Evolutionary conservation across 2,888 invertebrate species (phyloP).

Genomic region (Pyrrhia umbra): DNA sequence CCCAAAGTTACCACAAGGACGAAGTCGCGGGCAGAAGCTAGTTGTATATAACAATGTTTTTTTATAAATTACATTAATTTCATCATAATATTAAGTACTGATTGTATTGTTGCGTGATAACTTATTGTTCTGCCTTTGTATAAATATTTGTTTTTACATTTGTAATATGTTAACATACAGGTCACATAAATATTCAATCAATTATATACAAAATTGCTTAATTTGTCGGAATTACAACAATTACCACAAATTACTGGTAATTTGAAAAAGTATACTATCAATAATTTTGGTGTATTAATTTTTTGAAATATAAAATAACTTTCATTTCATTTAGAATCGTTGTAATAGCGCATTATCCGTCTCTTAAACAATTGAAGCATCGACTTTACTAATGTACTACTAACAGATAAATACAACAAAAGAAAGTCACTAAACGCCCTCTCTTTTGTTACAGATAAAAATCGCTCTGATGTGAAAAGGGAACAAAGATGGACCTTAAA

Average conservation of each 20-base stretch:
- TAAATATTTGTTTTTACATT: too few relatives aligned
- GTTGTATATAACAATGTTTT: too few relatives aligned
- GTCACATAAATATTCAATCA: neutral
- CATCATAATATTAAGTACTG: too few relatives aligned
- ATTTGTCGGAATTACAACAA: neutral
- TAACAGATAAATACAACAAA: constrained; percentile 70
- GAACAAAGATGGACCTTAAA: constrained; percentile 85
- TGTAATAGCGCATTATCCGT: constrained; percentile 65
- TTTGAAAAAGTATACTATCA: neutral
- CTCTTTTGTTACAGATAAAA: constrained; percentile 86
- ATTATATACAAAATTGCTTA: constrained; percentile 2
- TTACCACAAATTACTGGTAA: neutral
- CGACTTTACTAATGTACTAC: constrained; percentile 69
- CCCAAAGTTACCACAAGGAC: too few relatives aligned
- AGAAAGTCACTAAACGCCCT: constrained; percentile 67
- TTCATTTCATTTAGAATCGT: constrained; percentile 66
- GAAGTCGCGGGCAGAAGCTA: too few relatives aligned
- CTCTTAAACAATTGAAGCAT: constrained; percentile 75
- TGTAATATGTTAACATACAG: too few relatives aligned
- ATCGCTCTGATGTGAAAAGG: constrained; percentile 76
- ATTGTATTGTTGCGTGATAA: too few relatives aligned
- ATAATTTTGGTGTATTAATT: neutral
- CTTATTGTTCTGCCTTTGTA: too few relatives aligned
- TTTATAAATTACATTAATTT: too few relatives aligned
- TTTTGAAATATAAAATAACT: constrained; percentile 8